Conservation (phyloP, 2,797 vertebrate species). For the Pygocentrus nattereri region DNA sequence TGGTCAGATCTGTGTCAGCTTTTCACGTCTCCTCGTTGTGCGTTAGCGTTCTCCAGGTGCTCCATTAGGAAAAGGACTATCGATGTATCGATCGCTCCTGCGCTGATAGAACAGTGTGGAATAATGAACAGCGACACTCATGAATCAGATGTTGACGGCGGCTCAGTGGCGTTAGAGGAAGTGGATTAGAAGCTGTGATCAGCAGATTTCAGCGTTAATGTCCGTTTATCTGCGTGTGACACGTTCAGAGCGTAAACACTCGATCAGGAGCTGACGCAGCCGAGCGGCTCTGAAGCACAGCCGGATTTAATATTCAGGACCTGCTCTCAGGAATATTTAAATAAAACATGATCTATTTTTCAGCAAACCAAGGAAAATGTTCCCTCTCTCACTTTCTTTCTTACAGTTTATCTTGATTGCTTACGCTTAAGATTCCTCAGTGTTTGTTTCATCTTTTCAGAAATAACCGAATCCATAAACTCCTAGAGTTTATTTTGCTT, state of each 20-base stretch:
- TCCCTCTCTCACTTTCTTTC: no score
- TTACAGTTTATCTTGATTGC: no score
- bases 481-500: no score
- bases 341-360: not conserved
- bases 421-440: no score
- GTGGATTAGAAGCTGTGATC: not conserved
- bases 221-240: no score
- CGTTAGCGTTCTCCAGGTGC: not conserved
- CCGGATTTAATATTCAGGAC: not conserved
- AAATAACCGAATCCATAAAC: no score
- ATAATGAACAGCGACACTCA: not conserved
- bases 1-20: not conserved
- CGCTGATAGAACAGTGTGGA: not conserved
- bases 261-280: no score
- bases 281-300: not conserved
- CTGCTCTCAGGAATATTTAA: not conserved
- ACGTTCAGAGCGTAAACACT: no score
- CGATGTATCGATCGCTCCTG: not conserved
- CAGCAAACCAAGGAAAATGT: no score
- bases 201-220: no score
- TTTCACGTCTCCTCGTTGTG: not conserved
- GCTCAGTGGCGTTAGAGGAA: constrained; percentile 26
- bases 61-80: not conserved
- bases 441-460: no score
- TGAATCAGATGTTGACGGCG: constrained; percentile 17